Conservation (phyloP, 2,888 invertebrate genomes). For the Onthophagus sagittarius region DNA sequence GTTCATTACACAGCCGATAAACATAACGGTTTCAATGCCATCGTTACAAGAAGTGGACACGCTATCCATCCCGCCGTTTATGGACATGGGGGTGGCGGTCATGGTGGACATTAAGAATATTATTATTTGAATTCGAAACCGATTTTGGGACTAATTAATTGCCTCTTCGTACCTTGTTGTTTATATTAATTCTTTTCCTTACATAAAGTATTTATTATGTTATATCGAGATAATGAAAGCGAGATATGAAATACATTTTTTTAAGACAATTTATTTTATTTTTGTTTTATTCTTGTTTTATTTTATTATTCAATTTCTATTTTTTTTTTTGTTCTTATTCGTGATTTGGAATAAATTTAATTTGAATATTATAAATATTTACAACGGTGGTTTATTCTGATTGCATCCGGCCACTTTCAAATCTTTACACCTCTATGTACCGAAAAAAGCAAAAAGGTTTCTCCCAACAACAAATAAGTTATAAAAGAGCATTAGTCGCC, state of each 20-base stretch:
- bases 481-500: too few relatives aligned
- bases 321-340: neutral
- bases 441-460: neutral
- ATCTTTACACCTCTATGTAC: neutral
- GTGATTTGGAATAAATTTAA: neutral
- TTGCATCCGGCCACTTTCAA: neutral
- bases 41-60: slow-evolving; percentile 40
- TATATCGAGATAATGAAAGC: slow-evolving; percentile 2
- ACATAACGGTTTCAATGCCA: slow-evolving; percentile 41
- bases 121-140: neutral
- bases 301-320: too few relatives aligned
- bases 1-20: slow-evolving; percentile 44
- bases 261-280: neutral
- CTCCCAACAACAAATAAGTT: neutral
- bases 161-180: neutral
- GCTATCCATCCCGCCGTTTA: slow-evolving; percentile 39
- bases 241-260: slow-evolving; percentile 7
- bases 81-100: slow-evolving; percentile 17
- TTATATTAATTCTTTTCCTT: neutral
- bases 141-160: slow-evolving; percentile 4
- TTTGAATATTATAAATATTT: neutral
- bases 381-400: neutral
- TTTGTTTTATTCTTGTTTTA: neutral
- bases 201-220: slow-evolving; percentile 9
- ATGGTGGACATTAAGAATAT: slow-evolving; percentile 17